Evolutionary conservation across 1,140 invertebrate genomes (phyloP), one percentile per base, ranked within the genome.

Genomic region (Tenebrio molitor): DNA sequence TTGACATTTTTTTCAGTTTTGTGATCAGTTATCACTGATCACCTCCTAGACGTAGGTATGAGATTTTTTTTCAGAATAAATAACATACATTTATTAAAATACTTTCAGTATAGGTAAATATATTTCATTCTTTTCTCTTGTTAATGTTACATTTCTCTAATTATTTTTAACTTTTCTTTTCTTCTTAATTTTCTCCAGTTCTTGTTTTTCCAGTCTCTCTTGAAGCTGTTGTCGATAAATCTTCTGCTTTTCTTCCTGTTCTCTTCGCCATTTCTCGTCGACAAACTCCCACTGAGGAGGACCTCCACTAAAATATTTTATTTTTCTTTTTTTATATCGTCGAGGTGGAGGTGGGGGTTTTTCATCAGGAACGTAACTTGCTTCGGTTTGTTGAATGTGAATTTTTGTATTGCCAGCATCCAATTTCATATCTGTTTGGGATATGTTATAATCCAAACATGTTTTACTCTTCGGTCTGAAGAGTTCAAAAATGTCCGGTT

Each of bases 371-470:
- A 74, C 65, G 63, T 81, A 81, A 41, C 69, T 71, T 0, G 73
- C 78, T 12, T 17, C 50, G 3, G 78, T 81, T 33, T 79, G 58
- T 42, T 64, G 71, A 10, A 76, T 1, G 29, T 76, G 75, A 1
- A 81, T 36, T 75, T 79, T 80, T 6, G 76, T 72, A 19, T 74
- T 65, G 2, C 77, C 76, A 19, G 33, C 16, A 42, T 81, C 73
- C 44, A 76, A 53, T 69, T 79, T 75, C 0, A 71, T 33, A 46
- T 77, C 76, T 1, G 80, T 79, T 74, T 81, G 77, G 0, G 77
- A 78, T 12, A 81, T 74, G 8, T 76, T 72, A 44, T 81, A 81
- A 67, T 80, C 75, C 14, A 79, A 42, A 64, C 62, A 71, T 17
- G 70, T 34, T 2, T 64, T 17, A 23, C 16, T 58, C 15, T 71